Percentiles rank a stretch among this genome's conserved stretches.
phyloP scores from a whole-genome alignment of 2,888 invertebrate species.

The Sarcophaga variegata region DNA sequence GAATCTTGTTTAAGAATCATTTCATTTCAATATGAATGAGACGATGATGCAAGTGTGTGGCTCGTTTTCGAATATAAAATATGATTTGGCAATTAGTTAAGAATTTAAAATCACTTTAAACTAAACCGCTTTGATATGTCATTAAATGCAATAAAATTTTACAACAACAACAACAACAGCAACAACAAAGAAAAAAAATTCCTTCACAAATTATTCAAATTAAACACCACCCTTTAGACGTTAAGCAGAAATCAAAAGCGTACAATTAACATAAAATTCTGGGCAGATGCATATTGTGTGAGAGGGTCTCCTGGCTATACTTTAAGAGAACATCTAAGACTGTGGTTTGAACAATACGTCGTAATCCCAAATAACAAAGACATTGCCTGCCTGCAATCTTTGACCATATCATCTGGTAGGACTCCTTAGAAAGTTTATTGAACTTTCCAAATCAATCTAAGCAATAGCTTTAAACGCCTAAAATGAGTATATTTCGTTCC shows the following conservation, averaged over 20 bases:
- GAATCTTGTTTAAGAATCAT: conserved; percentile 13
- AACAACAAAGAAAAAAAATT: conserved; percentile 28
- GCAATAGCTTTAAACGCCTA: too few relatives aligned
- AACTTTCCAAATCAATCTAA: too few relatives aligned
- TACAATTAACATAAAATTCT: background rate
- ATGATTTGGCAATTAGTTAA: conserved; percentile 69
- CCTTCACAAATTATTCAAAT: conserved; percentile 62
- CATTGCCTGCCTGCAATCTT: too few relatives aligned
- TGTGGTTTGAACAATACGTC: background rate
- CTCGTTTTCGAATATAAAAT: conserved; percentile 63
- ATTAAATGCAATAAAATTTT: conserved; percentile 54
- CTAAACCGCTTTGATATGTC: conserved; percentile 69
- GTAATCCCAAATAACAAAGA: too few relatives aligned
- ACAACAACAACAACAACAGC: background rate
- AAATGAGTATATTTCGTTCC: too few relatives aligned
- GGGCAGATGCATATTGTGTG: conserved; percentile 35
- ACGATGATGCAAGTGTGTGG: conserved; percentile 12
- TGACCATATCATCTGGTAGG: too few relatives aligned
- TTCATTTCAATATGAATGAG: conserved; percentile 56
- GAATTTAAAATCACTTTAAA: conserved; percentile 66
- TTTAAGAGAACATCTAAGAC: background rate
- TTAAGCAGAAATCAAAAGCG: conserved; percentile 19
- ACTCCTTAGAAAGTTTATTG: too few relatives aligned
- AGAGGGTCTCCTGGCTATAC: background rate
- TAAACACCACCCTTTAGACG: conserved; percentile 65